Base-by-base conservation (phyloP, 2,797 vertebrate genomes). In the Intellagama lesueurii region DNA sequence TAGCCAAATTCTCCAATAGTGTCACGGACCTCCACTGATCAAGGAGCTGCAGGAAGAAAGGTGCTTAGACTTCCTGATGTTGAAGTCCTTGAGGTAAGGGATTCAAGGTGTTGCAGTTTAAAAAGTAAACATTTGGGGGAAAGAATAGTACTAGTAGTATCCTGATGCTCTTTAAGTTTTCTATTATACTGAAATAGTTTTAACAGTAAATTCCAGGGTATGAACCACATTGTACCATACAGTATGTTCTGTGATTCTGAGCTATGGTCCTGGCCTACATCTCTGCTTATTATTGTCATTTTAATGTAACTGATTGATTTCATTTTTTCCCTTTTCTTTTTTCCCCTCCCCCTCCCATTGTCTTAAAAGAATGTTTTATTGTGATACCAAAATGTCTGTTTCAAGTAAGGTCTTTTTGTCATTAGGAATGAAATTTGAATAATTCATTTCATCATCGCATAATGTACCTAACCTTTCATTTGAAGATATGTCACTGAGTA, bases 401-500 rank as follows among this genome's bases (percentile, higher is more conserved):
- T 30, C 47, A 56, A 73, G n/a, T 35, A 35, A 56, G n/a, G 47
- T 35, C 3, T 14, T 73, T 85, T 85, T 32, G 19, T 56, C 69
- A 73, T 16, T 52, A n/a, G 49, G 22, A 73, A 75, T 16, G 44
- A 35, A 24, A 70, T 73, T 73, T 85, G 69, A 85, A 85, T 85
- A 73, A 73, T 85, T 85, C 83, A 73, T 75, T 8, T 40, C 83
- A 56, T 40, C n/a, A 75, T 85, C 30, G 56, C 70, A 73, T 73
- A 85, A 73, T 56, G n/a, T 28, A 85, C 12, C 47, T 60, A 85
- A 85, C 70, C 83, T 85, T 85, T 85, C 49, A 85, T 75, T 75
- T 85, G 69, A 56, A 56, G 70, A 75, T 73, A 70, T 75, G 83
- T 12, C 47, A 75, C 19, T 85, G 83, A 85, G 19, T 84, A 84